A percentile compares a stretch with the other conserved stretches of the same genome.
These are phyloP conservation scores for Apamea crenata DNA, from an alignment of 2,888 invertebrate genomes.

Conservation along the genomic window DNA sequence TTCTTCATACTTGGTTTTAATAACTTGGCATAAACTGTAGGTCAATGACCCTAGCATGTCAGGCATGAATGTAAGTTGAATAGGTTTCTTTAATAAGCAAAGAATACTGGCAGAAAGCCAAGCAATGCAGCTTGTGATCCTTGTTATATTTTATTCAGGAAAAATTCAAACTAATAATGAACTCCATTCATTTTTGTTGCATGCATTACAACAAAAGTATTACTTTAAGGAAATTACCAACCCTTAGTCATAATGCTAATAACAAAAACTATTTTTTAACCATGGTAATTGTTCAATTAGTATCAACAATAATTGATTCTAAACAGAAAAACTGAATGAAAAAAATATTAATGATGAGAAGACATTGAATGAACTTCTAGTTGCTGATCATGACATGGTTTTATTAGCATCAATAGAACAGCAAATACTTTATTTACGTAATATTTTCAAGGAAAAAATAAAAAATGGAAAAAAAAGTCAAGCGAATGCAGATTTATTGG, in stretches of 20 bases:
- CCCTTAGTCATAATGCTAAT: neutral
- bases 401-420: neutral
- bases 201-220: neutral
- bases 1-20: conserved; percentile 5
- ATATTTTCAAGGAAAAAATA: neutral
- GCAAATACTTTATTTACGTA: neutral
- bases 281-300: conserved; percentile 5
- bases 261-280: neutral
- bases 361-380: conserved; percentile 11
- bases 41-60: conserved; percentile 23
- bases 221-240: neutral
- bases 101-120: conserved; percentile 19
- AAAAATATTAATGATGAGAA: neutral
- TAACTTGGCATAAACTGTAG: conserved; percentile 7
- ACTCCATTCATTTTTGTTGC: neutral
- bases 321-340: conserved; percentile 1
- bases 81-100: conserved; percentile 13
- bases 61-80: conserved; percentile 3
- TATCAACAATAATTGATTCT: conserved; percentile 5
- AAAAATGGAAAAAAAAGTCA: neutral
- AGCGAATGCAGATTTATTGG: neutral
- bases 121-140: conserved; percentile 8
- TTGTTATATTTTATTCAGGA: neutral
- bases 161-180: neutral
- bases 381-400: conserved; percentile 29